A percentile compares a stretch with the other conserved stretches of the same genome.
Evolutionary conservation across 2,888 invertebrate species (phyloP).

Genomic region (Clistopyga incitator): DNA sequence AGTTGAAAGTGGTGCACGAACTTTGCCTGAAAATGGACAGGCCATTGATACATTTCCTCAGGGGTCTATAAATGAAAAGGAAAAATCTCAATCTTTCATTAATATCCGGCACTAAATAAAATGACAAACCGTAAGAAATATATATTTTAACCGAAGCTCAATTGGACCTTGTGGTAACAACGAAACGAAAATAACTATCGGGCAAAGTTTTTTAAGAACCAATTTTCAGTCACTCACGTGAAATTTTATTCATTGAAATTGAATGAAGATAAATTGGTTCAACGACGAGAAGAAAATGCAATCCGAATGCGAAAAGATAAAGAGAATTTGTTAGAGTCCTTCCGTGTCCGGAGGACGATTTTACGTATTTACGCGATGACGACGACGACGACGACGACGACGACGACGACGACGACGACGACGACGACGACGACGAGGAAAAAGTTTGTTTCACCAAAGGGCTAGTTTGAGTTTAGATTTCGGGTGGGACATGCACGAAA

Average conservation of each 20-base stretch:
- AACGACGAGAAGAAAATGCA: neutral
- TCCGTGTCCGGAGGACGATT: conserved; percentile 15
- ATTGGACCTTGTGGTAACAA: neutral
- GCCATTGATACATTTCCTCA: conserved; percentile 19
- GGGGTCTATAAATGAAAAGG: neutral
- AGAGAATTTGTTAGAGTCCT: conserved; percentile 14
- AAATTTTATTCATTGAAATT: conserved; percentile 7
- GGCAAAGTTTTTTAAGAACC: neutral
- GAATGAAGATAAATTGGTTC: conserved; percentile 10
- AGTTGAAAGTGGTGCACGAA: conserved; percentile 28
- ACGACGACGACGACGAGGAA: conserved; percentile 35
- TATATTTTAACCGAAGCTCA: too few relatives aligned
- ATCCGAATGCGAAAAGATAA: neutral
- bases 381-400: conserved; percentile 35
- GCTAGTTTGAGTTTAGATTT: conserved; percentile 19
- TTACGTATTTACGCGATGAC: conserved; percentile 44
- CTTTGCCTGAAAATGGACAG: neutral
- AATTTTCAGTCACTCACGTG: too few relatives aligned
- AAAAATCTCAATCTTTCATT: too few relatives aligned
- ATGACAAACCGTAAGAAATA: conserved; percentile 1
- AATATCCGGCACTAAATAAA: neutral
- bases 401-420: conserved; percentile 37
- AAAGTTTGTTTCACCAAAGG: conserved; percentile 39
- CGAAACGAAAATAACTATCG: neutral
- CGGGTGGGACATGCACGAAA: conserved; percentile 24